Evolutionary conservation across 2,888 invertebrate genomes (phyloP), one percentile per base, ranked within the genome.

Genomic region (Microplitis manilae): DNA sequence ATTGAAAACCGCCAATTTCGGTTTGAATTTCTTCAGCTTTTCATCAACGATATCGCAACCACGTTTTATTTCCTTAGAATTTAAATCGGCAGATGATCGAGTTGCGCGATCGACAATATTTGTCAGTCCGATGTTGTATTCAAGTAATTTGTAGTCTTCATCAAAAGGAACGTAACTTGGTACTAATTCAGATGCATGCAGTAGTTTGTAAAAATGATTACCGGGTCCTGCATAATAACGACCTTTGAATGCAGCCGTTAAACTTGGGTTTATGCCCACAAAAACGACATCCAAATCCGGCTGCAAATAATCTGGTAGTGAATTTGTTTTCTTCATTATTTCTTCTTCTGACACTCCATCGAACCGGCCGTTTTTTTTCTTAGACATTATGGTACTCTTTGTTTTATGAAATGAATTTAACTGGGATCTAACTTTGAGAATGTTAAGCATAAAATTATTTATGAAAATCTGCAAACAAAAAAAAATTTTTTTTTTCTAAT

Each of bases 201-300:
- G 76, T n/a, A 90, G 84, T 79, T 88, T 89, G 71, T 90, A 90
- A 75, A 90, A 90, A 79, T 90, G 90, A 83, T 90, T 90, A 9
- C 90, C 90, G 4, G 88, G 88, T 8, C 90, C 89, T 5, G 90
- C 90, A 68, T 90, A 90, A 81, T 90, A 90, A 78, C 88, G 84
- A 20, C 89, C 88, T 71, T 88, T 84, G 78, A 89, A 83, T 0
- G 90, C 90, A 7, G 90, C 86, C 84, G 85, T 88, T 15, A 90
- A 75, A 75, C 90, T 86, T 0, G 90, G 90, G 83, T 90, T 90
- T 70, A 90, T 90, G 17, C 90, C 90, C 59, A 90, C 82, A 67
- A 90, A 85, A 39, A 90, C 86, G 6, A 90, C 77, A 39, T 90
- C 88, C 30, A 90, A 79, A 78, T 87, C 79, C 30, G 74, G 79